phyloP scores from a whole-genome alignment of 30 jellyfish, hydroid and myxozoan species.

The Aurelia aurita complex sp. Pacific region DNA sequence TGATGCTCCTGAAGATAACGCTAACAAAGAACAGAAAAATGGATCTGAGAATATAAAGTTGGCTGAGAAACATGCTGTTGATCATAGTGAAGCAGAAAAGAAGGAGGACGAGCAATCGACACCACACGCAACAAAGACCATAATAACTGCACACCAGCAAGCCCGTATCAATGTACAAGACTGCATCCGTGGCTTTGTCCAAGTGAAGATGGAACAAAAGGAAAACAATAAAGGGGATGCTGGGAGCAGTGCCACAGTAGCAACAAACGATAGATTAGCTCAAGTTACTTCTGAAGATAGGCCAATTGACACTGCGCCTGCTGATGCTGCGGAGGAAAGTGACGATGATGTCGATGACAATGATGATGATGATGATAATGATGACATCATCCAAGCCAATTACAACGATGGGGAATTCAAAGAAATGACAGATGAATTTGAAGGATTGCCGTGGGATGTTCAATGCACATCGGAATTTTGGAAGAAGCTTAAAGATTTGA shows the following conservation, averaged over 20 bases:
- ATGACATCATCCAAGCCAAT: neutral
- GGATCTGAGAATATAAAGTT: no score
- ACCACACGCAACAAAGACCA: neutral
- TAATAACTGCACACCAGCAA: neutral
- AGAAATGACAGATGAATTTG: slow-evolving; percentile 38
- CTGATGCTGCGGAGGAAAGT: no score
- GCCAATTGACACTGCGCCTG: no score
- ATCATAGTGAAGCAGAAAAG: no score
- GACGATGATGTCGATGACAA: neutral
- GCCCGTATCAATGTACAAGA: neutral
- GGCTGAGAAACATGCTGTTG: no score
- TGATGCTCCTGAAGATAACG: no score
- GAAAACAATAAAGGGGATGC: no score
- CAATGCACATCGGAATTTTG: slow-evolving; percentile 77
- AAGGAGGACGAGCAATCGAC: neutral
- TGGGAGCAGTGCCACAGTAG: no score
- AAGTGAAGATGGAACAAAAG: neutral
- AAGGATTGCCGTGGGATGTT: slow-evolving; percentile 85
- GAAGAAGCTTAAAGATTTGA: slow-evolving; percentile 62
- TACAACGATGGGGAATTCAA: neutral
- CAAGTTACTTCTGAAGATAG: no score
- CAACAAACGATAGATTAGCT: no score
- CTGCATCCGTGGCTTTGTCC: neutral
- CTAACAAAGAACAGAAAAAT: no score
- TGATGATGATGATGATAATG: slow-evolving; percentile 5